These are phyloP conservation scores for Riparia riparia DNA, from an alignment of 2,113 vertebrate species.

Conservation along the genomic window DNA sequence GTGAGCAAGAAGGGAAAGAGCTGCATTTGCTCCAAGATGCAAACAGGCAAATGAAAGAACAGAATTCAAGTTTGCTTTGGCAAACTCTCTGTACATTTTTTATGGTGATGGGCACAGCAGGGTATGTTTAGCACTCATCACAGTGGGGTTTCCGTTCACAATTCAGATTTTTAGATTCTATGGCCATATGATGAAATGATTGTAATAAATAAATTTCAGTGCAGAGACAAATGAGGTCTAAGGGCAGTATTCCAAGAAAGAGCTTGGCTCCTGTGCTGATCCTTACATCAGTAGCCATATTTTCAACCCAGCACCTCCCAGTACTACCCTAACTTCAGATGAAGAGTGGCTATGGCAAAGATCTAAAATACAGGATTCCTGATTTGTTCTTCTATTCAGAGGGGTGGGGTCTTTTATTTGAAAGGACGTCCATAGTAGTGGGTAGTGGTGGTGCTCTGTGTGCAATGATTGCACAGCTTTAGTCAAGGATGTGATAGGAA, in stretches of 20 bases:
- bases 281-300: neutral
- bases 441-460: neutral
- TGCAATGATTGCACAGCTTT: neutral
- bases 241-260: neutral
- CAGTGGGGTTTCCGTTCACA: neutral
- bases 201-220: neutral
- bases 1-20: neutral
- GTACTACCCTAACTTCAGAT: neutral
- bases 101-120: constrained; percentile 25
- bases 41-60: constrained; percentile 43
- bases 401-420: neutral
- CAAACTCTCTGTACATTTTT: neutral
- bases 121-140: neutral
- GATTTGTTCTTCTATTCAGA: neutral
- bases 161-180: neutral
- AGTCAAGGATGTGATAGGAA: neutral
- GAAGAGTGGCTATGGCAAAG: neutral
- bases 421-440: neutral
- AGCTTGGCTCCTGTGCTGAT: neutral
- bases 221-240: neutral
- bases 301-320: neutral
- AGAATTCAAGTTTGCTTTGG: constrained; percentile 27
- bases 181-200: neutral
- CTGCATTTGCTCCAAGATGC: constrained; percentile 9
- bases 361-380: neutral